These are phyloP conservation scores for Chaetogeoica ovagalla DNA, from an alignment of 2,888 invertebrate species.

Conservation along the genomic window DNA sequence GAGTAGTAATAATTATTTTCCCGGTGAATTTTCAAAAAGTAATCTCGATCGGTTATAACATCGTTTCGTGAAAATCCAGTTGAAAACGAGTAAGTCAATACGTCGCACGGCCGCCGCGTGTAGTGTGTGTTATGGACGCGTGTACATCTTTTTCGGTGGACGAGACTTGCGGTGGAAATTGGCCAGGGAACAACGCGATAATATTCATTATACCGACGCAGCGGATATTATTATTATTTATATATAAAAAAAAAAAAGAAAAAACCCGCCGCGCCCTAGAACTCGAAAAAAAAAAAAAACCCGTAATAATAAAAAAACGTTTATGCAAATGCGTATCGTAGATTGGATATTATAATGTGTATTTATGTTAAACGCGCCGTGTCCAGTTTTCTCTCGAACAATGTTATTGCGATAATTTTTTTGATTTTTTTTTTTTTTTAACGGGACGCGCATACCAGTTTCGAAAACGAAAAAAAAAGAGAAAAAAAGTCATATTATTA, in stretches of 20 bases:
- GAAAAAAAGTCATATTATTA: slow-evolving; percentile 33
- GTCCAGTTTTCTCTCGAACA: slow-evolving; percentile 35
- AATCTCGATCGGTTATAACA: too few relatives aligned
- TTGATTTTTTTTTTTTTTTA: slow-evolving; percentile 5
- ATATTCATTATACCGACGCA: not conserved
- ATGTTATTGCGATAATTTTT: slow-evolving; percentile 32
- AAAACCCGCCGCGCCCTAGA: slow-evolving; percentile 24
- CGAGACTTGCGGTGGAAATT: not conserved
- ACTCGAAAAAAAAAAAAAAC: slow-evolving; percentile 29
- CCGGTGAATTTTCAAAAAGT: too few relatives aligned
- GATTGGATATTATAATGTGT: slow-evolving; percentile 15
- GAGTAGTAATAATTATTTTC: too few relatives aligned
- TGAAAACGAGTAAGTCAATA: too few relatives aligned
- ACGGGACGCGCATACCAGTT: slow-evolving; percentile 35
- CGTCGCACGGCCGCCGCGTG: too few relatives aligned
- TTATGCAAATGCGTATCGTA: slow-evolving; percentile 33
- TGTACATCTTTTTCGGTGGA: too few relatives aligned
- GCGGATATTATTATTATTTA: slow-evolving; percentile 15
- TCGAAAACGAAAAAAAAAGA: too few relatives aligned
- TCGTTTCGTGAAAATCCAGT: too few relatives aligned
- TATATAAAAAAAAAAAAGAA: not conserved
- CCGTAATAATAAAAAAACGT: slow-evolving; percentile 33
- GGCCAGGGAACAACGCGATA: slow-evolving; percentile 17
- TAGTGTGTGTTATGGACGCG: too few relatives aligned
- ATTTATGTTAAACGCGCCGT: slow-evolving; percentile 40